Evolutionary conservation across 2,113 vertebrate species (phyloP), one percentile per base, ranked within the genome.

Genomic region (Catagonus wagneri): DNA sequence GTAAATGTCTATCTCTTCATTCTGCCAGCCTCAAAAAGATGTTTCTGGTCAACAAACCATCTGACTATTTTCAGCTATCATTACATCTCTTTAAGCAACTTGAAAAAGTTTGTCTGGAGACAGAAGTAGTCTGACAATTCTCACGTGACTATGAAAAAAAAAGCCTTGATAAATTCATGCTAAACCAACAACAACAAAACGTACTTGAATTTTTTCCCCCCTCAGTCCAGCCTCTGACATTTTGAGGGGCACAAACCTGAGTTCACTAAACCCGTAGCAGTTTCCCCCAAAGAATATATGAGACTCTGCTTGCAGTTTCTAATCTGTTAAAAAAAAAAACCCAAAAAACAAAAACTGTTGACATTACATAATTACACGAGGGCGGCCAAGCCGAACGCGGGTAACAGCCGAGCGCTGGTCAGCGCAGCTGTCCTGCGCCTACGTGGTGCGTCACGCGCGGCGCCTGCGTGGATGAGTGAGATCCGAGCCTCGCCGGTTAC

Each of bases 331-430:
- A 93, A 95, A 75, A 75, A 44, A 44, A 44, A 44, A 44, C 44
- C 44, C 44, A 83, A 15, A 29, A 66, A 27, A 58, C 90, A 15
- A 29, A 66, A 27, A 58, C 90, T 98, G 93, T 97, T 97, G 97
- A 84, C 71, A 20, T 91, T 93, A 79, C 95, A 89, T 72, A 93
- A 81, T 94, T 96, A 96, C 66, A 89, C 60, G n/a, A 95, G 93
- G 91, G 94, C 93, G 96, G 74, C 96, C 91, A 93, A 86, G 90
- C 96, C 60, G 83, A 97, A 97, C 96, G 11, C 72, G n/a, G 80
- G 34, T 78, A 68, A 90, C 95, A 96, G 72, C 60, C 5, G 4
- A 0, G 36, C 61, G 69, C 71, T 17, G 87, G 95, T 83, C 96
- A 90, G 69, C 39, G 34, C 96, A 89, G 96, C 95, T 97, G 96